A percentile compares a stretch with the other conserved stretches of the same genome.
These are phyloP conservation scores for Spatulosminthurus flaviceps DNA, from an alignment of 2,888 invertebrate genomes.

Conservation along the genomic window DNA sequence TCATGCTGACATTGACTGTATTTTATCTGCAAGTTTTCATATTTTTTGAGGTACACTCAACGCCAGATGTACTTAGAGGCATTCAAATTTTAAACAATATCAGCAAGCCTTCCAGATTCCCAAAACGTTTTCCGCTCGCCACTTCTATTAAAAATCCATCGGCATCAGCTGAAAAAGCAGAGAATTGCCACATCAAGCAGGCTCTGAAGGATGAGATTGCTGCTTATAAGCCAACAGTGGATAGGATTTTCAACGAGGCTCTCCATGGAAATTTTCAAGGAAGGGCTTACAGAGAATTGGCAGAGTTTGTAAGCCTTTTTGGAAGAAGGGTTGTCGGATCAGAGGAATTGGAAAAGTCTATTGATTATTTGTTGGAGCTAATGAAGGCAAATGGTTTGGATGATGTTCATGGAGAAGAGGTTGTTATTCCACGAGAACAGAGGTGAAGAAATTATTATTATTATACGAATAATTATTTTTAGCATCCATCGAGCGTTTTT, in stretches of 20 bases:
- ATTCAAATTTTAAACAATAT: too few relatives aligned
- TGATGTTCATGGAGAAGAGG: slow-evolving; percentile 67
- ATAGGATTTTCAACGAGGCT: background rate
- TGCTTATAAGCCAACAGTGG: background rate
- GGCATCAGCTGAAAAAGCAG: too few relatives aligned
- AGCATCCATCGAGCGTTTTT: too few relatives aligned
- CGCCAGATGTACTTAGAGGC: too few relatives aligned
- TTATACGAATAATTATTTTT: too few relatives aligned
- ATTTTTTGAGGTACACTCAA: too few relatives aligned
- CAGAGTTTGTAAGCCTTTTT: slow-evolving; percentile 65
- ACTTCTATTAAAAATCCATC: background rate
- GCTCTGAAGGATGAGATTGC: background rate
- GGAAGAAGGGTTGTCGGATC: slow-evolving; percentile 66
- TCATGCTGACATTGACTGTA: too few relatives aligned
- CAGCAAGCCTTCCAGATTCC: too few relatives aligned
- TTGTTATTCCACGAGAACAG: slow-evolving; percentile 64
- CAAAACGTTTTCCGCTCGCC: too few relatives aligned
- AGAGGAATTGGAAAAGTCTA: slow-evolving; percentile 66
- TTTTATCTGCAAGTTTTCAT: too few relatives aligned
- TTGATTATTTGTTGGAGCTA: slow-evolving; percentile 66
- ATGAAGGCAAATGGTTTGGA: slow-evolving; percentile 64
- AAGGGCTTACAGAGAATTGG: background rate
- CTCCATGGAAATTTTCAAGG: background rate
- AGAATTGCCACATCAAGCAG: background rate
- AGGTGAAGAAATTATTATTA: too few relatives aligned